These are phyloP conservation scores for Pangasianodon hypophthalmus DNA, from an alignment of 2,113 vertebrate species.

Conservation along the genomic window DNA sequence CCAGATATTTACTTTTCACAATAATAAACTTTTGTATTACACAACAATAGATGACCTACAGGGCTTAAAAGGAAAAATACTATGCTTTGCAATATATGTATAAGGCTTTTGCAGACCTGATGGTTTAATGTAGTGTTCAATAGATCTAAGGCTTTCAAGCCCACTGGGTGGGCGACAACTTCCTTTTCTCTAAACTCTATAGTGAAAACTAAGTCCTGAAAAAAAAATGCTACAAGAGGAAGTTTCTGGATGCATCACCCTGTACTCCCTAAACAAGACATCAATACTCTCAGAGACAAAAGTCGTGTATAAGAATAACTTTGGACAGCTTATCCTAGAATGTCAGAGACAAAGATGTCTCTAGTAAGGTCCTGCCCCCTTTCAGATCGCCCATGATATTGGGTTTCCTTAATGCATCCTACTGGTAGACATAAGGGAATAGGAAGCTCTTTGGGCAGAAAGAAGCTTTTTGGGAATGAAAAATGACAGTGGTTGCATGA, in stretches of 20 bases:
- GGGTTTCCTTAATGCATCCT: conserved; percentile 37
- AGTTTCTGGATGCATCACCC: conserved; percentile 10
- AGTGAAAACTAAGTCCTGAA: background rate
- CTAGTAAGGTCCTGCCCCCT: conserved; percentile 43
- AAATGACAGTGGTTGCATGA: background rate
- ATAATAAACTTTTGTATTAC: conserved; percentile 8
- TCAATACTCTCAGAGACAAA: conserved; percentile 48
- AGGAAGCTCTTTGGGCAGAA: conserved; percentile 3
- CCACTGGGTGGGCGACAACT: background rate
- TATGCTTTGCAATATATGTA: conserved; percentile 18
- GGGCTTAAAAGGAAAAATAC: background rate
- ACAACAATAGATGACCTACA: conserved; percentile 27
- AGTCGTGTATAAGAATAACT: conserved; percentile 61
- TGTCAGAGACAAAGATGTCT: conserved; percentile 58
- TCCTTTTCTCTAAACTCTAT: conserved; percentile 3
- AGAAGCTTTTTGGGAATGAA: background rate
- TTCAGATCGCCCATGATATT: conserved; percentile 46
- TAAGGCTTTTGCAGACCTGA: conserved; percentile 21
- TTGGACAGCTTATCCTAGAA: conserved; percentile 41
- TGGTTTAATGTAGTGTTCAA: conserved; percentile 3
- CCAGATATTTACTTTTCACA: conserved; percentile 15
- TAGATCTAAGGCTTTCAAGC: conserved; percentile 27
- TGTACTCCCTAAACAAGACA: conserved; percentile 37
- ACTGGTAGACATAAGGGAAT: background rate
- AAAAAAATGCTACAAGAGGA: conserved; percentile 33